Conservation (phyloP, 2,113 vertebrate species). For the Etheostoma spectabile region DNA sequence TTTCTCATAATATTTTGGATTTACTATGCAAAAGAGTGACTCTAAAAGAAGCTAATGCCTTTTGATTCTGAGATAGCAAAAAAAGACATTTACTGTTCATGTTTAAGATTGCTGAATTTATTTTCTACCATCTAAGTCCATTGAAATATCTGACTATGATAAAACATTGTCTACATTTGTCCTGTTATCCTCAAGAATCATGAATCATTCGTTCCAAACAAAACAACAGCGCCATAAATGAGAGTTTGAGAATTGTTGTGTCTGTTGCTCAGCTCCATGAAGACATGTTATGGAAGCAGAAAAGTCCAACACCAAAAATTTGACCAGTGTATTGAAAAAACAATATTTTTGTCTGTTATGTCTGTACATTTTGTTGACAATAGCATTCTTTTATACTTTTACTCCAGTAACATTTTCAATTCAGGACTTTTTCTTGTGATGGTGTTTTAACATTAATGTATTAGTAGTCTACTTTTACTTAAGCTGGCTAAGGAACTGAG, state of each 20-base stretch:
- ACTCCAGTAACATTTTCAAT: no score
- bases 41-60: neutral
- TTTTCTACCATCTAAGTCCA: neutral
- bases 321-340: no score
- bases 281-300: no score
- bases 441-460: no score
- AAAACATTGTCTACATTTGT: neutral
- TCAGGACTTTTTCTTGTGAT: no score
- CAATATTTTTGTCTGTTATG: no score
- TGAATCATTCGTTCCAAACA: neutral
- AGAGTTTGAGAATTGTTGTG: neutral
- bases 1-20: neutral
- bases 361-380: no score
- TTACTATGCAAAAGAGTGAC: neutral
- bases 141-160: neutral
- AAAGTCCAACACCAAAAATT: no score
- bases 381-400: no score
- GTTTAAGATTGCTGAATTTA: neutral
- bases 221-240: neutral
- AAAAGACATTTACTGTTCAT: neutral
- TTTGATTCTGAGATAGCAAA: neutral
- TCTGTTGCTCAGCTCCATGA: no score
- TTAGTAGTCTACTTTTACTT: no score
- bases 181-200: neutral
- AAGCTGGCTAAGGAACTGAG: no score